These are phyloP conservation scores for Rhagium mordax DNA, from an alignment of 2,888 invertebrate species.

Conservation along the genomic window DNA sequence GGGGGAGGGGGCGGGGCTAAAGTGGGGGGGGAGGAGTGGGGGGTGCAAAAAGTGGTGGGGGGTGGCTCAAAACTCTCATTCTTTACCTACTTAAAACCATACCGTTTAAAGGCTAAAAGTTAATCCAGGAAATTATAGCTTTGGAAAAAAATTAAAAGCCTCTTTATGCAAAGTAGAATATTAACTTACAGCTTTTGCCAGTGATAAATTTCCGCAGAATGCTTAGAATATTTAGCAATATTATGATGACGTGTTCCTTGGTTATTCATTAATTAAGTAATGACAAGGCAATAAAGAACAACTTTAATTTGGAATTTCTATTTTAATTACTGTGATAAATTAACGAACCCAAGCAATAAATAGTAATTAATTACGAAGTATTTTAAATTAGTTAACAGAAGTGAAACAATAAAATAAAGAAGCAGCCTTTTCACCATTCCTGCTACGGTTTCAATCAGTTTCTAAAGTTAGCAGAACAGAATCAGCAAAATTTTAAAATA, in stretches of 20 bases:
- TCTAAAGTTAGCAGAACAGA: too few species aligned
- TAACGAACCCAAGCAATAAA: neutral
- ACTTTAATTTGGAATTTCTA: neutral
- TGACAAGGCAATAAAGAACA: neutral
- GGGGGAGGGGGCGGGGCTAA: too few species aligned
- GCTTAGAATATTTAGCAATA: neutral
- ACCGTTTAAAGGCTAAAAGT: neutral
- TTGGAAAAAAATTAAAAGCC: neutral
- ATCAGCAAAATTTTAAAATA: too few species aligned
- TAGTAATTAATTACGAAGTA: neutral
- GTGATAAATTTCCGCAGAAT: neutral
- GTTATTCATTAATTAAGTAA: neutral
- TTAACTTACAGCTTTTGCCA: neutral
- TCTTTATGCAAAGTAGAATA: neutral
- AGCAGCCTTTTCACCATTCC: too few species aligned
- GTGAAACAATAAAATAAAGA: neutral
- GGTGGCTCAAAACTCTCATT: too few species aligned
- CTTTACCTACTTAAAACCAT: too few species aligned
- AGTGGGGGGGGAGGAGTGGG: too few species aligned
- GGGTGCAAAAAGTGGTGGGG: too few species aligned
- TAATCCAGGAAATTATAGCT: neutral
- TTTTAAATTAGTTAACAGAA: neutral
- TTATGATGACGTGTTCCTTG: neutral
- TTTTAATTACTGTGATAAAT: neutral
- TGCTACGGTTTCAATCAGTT: too few species aligned